These are phyloP conservation scores for Aegithalos caudatus DNA, from an alignment of 2,113 vertebrate genomes.

Conservation along the genomic window DNA sequence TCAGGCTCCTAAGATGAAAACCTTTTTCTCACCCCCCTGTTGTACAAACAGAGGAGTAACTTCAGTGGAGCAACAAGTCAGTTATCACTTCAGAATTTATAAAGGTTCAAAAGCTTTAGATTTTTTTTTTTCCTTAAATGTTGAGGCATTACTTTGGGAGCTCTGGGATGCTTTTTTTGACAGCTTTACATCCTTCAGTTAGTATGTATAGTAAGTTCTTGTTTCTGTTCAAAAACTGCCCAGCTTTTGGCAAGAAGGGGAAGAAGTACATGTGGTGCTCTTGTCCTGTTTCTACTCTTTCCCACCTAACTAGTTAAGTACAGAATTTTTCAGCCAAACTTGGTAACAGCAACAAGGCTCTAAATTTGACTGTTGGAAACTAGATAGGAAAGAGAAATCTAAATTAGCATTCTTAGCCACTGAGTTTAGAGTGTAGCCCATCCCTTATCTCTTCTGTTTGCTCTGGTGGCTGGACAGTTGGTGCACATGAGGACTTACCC, in stretches of 20 bases:
- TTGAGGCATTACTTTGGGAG: background rate
- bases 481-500: background rate
- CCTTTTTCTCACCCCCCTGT: background rate
- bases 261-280: background rate
- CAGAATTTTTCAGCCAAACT: background rate
- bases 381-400: background rate
- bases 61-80: background rate
- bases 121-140: background rate
- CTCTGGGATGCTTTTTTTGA: background rate
- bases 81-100: background rate
- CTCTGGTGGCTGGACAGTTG: background rate
- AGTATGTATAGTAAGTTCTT: background rate
- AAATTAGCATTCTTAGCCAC: background rate
- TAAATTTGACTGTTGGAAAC: background rate
- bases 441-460: background rate
- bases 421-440: background rate
- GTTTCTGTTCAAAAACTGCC: background rate
- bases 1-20: background rate
- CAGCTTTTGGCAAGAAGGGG: background rate
- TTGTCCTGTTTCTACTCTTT: background rate
- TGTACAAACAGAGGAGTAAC: background rate
- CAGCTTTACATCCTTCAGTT: background rate
- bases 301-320: background rate
- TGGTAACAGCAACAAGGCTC: background rate
- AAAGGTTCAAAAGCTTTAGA: background rate